Evolutionary conservation across 2,888 invertebrate species (phyloP).

Genomic region (Argyresthia albistria): DNA sequence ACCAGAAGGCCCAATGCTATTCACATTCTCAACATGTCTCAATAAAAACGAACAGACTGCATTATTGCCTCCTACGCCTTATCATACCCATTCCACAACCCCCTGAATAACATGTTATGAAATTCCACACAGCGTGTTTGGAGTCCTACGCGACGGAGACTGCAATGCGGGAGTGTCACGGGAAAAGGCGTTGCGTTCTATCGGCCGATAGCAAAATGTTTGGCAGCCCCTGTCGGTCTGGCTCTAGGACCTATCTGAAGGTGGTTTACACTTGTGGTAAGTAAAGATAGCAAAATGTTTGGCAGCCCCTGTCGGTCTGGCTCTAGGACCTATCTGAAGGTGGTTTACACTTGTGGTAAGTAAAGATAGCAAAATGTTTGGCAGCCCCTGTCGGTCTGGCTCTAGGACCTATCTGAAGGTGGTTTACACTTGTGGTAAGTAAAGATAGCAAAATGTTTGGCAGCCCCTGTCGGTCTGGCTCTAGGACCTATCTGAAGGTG

Average conservation of each 20-base stretch:
- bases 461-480: conserved; percentile 84
- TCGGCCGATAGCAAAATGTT: conserved; percentile 87
- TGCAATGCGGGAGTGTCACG: conserved; percentile 89
- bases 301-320: conserved; percentile 86
- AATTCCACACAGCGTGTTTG: conserved; percentile 78
- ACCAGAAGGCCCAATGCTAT: no score
- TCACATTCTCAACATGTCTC: no score
- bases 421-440: conserved; percentile 89
- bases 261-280: conserved; percentile 91
- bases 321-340: conserved; percentile 87
- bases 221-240: conserved; percentile 84
- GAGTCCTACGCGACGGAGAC: conserved; percentile 93
- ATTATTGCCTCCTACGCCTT: not conserved
- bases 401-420: conserved; percentile 89
- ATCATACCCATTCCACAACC: not conserved
- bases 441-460: conserved; percentile 89
- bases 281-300: conserved; percentile 87
- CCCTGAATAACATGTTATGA: not conserved
- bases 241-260: conserved; percentile 87
- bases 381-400: conserved; percentile 84
- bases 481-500: conserved; percentile 88
- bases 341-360: conserved; percentile 90
- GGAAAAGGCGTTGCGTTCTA: conserved; percentile 83
- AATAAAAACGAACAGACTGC: not conserved
- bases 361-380: conserved; percentile 88